Conservation (phyloP, 2,797 vertebrate genomes). For the Myiotriccus ornatus region DNA sequence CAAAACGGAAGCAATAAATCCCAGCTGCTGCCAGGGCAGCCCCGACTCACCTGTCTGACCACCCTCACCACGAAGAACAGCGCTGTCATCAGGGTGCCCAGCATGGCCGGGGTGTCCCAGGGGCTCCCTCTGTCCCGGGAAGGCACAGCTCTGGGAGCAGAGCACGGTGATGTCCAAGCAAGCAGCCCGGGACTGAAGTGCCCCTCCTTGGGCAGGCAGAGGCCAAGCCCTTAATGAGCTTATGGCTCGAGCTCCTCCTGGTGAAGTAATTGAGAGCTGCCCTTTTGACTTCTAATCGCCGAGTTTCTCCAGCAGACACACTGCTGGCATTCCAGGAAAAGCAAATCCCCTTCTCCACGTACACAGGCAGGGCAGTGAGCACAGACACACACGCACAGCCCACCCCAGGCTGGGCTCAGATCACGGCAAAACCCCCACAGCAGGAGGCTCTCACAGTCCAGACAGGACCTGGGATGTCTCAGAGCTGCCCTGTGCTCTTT, state of each 20-base stretch:
- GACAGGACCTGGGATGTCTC: fast-evolving
- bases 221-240: slow-evolving; percentile 50
- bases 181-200: not conserved
- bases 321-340: not conserved
- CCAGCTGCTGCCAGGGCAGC: not conserved
- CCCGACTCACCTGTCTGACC: slow-evolving; percentile 80
- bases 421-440: not conserved
- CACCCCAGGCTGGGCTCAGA: not conserved
- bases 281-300: slow-evolving; percentile 27
- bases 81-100: slow-evolving; percentile 86
- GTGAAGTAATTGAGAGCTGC: not conserved
- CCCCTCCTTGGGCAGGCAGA: not conserved
- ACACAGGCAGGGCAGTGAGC: fast-evolving
- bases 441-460: fast-evolving
- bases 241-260: not conserved
- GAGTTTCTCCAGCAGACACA: not conserved
- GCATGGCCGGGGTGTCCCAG: slow-evolving; percentile 66
- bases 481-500: fast-evolving
- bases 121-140: not conserved
- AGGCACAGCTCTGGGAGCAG: not conserved
- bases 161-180: fast-evolving
- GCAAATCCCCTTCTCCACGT: not conserved
- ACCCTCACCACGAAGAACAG: slow-evolving; percentile 83
- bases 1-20: fast-evolving
- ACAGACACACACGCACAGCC: fast-evolving